Conservation (phyloP, 2,888 invertebrate genomes). For the Erynnis tages region DNA sequence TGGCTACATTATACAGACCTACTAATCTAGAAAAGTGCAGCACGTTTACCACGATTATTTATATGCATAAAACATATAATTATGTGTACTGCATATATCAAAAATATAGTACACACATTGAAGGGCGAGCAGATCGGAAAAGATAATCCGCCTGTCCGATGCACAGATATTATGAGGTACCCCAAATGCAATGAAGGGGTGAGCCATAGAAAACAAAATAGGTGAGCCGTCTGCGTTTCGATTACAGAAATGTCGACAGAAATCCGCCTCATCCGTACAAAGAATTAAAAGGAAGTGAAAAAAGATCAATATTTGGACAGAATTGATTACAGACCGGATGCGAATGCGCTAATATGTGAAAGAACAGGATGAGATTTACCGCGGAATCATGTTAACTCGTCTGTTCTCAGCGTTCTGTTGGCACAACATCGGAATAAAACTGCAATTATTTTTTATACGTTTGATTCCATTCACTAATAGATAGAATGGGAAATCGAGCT, state of each 20-base stretch:
- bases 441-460: constrained; percentile 41
- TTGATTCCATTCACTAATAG: constrained; percentile 38
- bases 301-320: constrained; percentile 79
- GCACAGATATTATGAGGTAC: constrained; percentile 33
- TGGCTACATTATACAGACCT: no score
- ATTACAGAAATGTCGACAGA: constrained; percentile 56
- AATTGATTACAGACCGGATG: constrained; percentile 72
- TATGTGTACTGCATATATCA: no score
- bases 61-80: no score
- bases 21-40: no score
- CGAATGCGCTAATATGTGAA: constrained; percentile 60
- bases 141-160: background rate
- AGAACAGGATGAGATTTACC: constrained; percentile 76
- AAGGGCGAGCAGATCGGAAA: constrained; percentile 6
- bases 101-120: background rate
- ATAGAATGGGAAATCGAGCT: constrained; percentile 68
- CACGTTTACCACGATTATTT: no score
- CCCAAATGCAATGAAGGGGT: constrained; percentile 46
- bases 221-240: constrained; percentile 58
- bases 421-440: constrained; percentile 56
- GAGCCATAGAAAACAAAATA: no score
- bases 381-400: constrained; percentile 70
- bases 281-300: constrained; percentile 69
- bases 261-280: constrained; percentile 62
- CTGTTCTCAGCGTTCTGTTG: constrained; percentile 63